Evolutionary conservation across 1,140 invertebrate species (phyloP), one percentile per base, ranked within the genome.

Genomic region (Colletes gigas): DNA sequence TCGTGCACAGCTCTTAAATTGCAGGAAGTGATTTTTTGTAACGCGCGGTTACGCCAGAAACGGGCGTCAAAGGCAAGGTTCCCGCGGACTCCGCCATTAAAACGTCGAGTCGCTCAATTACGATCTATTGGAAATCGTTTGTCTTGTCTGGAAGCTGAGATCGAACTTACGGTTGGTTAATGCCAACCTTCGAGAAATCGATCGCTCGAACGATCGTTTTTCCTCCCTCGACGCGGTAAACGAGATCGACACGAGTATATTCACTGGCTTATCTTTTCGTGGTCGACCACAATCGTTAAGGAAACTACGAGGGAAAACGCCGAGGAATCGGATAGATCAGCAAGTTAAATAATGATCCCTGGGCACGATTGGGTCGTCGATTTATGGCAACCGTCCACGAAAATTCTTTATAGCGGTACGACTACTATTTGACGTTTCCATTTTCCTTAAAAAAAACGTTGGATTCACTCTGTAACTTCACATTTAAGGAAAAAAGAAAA

Each of bases 61-160:
- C 30, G 30, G 30, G 30, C 63, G 52, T 66, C 71, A 59, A 17
- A 65, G 44, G 21, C 60, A 41, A 67, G 62, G 41, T 72, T 62
- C 47, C 10, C 54, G 81, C 14, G 15, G 79, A 84, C 41, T 41
- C n/a, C 47, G 21, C 12, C 60, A 47, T 79, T 78, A 69, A 62
- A 55, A 52, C 44, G 55, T 21, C 44, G 15, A 21, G 3, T 83
- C 21, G 44, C 47, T 70, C 50, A 82, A 82, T 84, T 69, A 78
- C 63, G 21, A 57, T 68, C 65, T 50, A 21, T 15, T 8, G n/a
- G 21, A 14, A 72, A 68, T 44, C 17, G 44, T 41, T 60, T 77
- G 15, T 15, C 21, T 55, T 9, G 44, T 54, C 68, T 10, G 17
- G 17, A 21, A 10, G 14, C 67, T n/a, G 15, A n/a, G 66, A 63